Evolutionary conservation across 2,113 vertebrate species (phyloP), one percentile per base, ranked within the genome.

Genomic region (Bagarius yarrelli): DNA sequence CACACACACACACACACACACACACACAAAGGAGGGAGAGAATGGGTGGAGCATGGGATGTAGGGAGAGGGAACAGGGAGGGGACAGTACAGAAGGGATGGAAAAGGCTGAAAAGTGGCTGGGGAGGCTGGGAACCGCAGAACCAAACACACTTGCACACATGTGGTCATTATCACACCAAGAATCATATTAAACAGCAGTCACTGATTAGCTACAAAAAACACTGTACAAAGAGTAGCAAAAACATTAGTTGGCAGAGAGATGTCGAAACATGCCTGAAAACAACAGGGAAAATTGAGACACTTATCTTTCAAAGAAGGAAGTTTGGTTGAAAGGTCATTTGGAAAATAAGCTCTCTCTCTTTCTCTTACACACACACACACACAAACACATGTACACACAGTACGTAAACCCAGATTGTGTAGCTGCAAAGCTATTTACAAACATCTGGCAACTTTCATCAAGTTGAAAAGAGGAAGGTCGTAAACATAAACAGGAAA

Each of bases 11-110:
- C 34, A 40, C 59, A 73, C 78, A 69, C 66, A 61, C 40, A 77
- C 27, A 32, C n/a, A 64, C 27, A 79, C 82, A 86, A 71, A 83
- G 76, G 3, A 61, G 82, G 82, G 77, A 4, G 75, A 60, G 76
- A 34, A 66, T 53, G 76, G 80, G 80, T 81, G 80, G 80, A 81
- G 72, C 72, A 59, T 79, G 40, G 85, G 86, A 86, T 73, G 82
- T 27, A 23, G 86, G 86, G 86, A 87, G 76, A 76, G 81, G 81
- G 84, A 85, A 85, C 85, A 67, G 82, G 83, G 83, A 81, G 86
- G 53, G 74, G 64, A 56, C 71, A 71, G 76, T 57, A 57, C 12
- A 32, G 73, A 25, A 70, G 73, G 30, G 30, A 47, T 27, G 40
- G 15, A 34, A 77, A 70, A 79, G 34, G 30, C 50, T 69, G 14